These are phyloP conservation scores for Geodia barretti DNA, from an alignment of 37 sponge, comb jelly and placozoan species.

Conservation along the genomic window DNA sequence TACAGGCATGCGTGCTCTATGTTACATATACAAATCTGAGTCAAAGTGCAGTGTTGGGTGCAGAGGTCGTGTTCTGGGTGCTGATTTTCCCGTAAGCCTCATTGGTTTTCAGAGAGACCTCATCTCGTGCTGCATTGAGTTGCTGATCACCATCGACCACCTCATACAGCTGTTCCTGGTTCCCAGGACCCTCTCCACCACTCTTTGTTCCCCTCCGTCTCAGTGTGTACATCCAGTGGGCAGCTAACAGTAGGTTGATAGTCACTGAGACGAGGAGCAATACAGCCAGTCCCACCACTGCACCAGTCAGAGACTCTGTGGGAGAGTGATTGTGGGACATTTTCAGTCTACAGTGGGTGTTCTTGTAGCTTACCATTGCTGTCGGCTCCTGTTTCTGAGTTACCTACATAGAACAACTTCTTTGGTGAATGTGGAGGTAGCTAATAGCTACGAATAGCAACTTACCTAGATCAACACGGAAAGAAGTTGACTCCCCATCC, in stretches of 20 bases:
- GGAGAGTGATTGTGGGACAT: too few species aligned
- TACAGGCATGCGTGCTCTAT: too few species aligned
- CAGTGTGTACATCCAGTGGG: neutral
- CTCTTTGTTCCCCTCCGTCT: neutral
- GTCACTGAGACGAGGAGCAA: neutral
- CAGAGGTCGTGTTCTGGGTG: too few species aligned
- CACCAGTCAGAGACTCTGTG: neutral
- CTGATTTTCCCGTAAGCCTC: neutral
- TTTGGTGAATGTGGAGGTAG: too few species aligned
- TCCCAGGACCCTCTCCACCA: neutral
- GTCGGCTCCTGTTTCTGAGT: too few species aligned
- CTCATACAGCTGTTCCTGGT: neutral
- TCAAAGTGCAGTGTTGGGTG: too few species aligned
- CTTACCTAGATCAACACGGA: conserved; percentile 38
- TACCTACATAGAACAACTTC: too few species aligned
- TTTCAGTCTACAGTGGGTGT: too few species aligned
- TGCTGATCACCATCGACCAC: neutral
- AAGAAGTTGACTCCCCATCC: neutral
- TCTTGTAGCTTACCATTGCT: too few species aligned
- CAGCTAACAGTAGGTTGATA: neutral
- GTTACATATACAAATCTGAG: too few species aligned
- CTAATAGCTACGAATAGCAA: too few species aligned
- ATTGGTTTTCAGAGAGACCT: neutral
- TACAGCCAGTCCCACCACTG: neutral
- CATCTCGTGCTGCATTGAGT: neutral